Percentiles rank a stretch among this genome's conserved stretches.
Conservation (phyloP, 92 coral and sea anemone species). For the Epizoanthus scotinus region DNA sequence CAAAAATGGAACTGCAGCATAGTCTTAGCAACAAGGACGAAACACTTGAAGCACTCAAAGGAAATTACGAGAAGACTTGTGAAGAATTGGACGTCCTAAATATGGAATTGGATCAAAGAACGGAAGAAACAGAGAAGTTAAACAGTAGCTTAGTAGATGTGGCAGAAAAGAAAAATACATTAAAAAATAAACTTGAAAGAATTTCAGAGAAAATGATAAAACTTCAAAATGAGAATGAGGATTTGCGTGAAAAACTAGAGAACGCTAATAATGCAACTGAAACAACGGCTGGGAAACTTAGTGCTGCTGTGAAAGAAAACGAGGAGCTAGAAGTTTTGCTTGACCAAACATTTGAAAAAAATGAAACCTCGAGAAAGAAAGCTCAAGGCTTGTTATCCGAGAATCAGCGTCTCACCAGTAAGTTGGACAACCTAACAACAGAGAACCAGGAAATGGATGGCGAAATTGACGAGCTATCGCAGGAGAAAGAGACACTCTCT, state of each 20-base stretch:
- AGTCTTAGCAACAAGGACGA: constrained; percentile 20
- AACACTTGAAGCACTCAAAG: constrained; percentile 20
- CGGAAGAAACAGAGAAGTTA: constrained; percentile 23
- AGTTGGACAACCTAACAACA: not conserved
- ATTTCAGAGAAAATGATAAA: constrained; percentile 46
- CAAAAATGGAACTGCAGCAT: constrained; percentile 14
- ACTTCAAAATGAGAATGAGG: constrained; percentile 51
- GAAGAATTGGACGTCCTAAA: constrained; percentile 18
- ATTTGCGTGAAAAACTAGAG: constrained; percentile 35
- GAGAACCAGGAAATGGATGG: constrained; percentile 22
- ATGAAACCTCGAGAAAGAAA: constrained; percentile 8
- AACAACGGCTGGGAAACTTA: constrained; percentile 23
- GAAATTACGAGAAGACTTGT: constrained; percentile 33
- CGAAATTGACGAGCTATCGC: constrained; percentile 40
- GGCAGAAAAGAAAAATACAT: constrained; percentile 20
- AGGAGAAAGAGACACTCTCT: constrained; percentile 19
- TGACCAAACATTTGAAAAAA: not conserved
- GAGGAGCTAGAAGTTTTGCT: not conserved
- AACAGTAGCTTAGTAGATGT: constrained; percentile 6
- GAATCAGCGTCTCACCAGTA: constrained; percentile 5
- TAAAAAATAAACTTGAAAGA: constrained; percentile 15
- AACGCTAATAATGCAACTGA: constrained; percentile 31
- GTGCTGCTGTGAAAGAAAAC: not conserved
- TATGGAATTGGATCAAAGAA: constrained; percentile 30
- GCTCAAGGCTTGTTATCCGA: constrained; percentile 7